Percentiles rank a stretch among this genome's conserved stretches.
Conservation (phyloP, 1,140 invertebrate species). For the Drosophila busckii region DNA sequence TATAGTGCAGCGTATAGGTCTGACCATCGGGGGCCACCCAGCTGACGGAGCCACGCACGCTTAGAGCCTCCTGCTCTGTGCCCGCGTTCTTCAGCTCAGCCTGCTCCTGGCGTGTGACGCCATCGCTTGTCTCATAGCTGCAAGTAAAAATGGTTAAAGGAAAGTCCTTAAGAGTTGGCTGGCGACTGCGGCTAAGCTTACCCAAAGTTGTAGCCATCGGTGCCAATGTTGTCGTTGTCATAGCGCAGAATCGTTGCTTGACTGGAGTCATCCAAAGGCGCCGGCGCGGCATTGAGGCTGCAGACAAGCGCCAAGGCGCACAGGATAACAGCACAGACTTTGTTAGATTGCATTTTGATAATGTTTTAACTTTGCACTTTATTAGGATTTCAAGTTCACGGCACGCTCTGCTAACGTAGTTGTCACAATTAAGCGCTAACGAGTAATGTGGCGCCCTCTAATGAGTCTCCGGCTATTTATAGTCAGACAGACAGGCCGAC, state of each 20-base stretch:
- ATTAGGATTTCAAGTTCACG: slow-evolving; percentile 2
- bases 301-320: slow-evolving; percentile 35
- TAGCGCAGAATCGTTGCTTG: slow-evolving; percentile 78
- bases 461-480: slow-evolving; percentile 56
- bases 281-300: slow-evolving; percentile 36
- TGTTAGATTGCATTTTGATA: slow-evolving; percentile 49
- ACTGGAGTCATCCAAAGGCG: slow-evolving; percentile 57
- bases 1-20: slow-evolving; percentile 82
- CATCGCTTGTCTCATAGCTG: slow-evolving; percentile 85
- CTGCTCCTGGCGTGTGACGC: slow-evolving; percentile 82
- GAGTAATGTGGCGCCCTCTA: slow-evolving; percentile 46
- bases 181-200: slow-evolving; percentile 79
- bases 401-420: slow-evolving; percentile 47
- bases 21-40: slow-evolving; percentile 85
- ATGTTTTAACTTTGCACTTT: background rate
- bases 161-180: too few species aligned
- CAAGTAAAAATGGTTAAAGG: background rate
- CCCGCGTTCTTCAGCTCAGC: slow-evolving; percentile 82
- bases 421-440: slow-evolving; percentile 58
- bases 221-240: slow-evolving; percentile 79
- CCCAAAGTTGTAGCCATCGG: slow-evolving; percentile 79
- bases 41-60: slow-evolving; percentile 83
- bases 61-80: slow-evolving; percentile 81
- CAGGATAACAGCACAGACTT: slow-evolving; percentile 43
- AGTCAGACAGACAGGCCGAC: slow-evolving; percentile 3